phyloP scores from a whole-genome alignment of 2,888 invertebrate species.

The Ceratothoa steindachneri region DNA sequence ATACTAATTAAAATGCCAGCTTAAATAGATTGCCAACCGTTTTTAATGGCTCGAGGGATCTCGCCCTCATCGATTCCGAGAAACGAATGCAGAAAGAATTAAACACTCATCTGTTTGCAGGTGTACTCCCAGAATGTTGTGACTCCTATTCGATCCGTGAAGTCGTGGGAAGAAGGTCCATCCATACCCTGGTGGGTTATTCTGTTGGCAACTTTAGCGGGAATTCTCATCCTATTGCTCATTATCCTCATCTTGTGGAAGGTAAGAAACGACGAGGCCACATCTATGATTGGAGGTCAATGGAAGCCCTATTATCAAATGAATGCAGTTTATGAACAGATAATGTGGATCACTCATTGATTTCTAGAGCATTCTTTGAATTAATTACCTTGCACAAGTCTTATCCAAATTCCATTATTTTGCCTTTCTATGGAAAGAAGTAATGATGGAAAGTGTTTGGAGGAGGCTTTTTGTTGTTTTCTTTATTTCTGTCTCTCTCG shows the following conservation, averaged over 20 bases:
- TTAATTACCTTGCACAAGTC: not conserved
- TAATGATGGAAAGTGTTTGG: too few relatives aligned
- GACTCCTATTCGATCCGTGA: slow-evolving; percentile 57
- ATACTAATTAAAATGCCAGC: too few relatives aligned
- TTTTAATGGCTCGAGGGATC: too few relatives aligned
- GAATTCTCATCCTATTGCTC: slow-evolving; percentile 71
- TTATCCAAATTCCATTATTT: too few relatives aligned
- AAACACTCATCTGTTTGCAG: too few relatives aligned
- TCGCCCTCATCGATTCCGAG: too few relatives aligned
- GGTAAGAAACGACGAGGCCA: slow-evolving; percentile 57
- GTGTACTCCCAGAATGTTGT: slow-evolving; percentile 63
- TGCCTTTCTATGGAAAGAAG: too few relatives aligned
- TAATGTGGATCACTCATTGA: not conserved
- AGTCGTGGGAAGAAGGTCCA: slow-evolving; percentile 59
- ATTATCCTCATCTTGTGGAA: slow-evolving; percentile 75
- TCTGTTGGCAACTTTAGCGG: slow-evolving; percentile 70
- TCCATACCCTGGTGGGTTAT: slow-evolving; percentile 81
- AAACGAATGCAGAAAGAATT: too few relatives aligned
- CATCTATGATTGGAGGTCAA: not conserved
- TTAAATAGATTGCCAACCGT: too few relatives aligned
- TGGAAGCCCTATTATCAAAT: too few relatives aligned
- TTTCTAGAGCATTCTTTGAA: not conserved
- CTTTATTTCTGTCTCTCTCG: too few relatives aligned
- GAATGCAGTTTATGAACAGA: not conserved
- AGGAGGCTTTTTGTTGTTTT: too few relatives aligned